Base-by-base conservation (phyloP, 2,888 invertebrate species). In the Thymelicus sylvestris region DNA sequence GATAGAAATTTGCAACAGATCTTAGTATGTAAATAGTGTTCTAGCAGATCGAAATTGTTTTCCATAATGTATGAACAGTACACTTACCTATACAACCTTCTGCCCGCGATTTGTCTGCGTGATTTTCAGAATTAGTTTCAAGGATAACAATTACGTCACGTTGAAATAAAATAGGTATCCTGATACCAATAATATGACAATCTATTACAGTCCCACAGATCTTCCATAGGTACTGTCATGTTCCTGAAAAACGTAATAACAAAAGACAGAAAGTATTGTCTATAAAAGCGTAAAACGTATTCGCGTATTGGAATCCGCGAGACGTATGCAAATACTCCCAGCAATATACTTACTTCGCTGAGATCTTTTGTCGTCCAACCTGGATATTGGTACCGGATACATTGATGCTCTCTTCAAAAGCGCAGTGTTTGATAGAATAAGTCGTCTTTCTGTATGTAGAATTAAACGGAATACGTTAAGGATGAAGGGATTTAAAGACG, bases 361-460 rank as follows among this genome's bases (percentile, higher is more conserved):
- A 38, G 31, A 47, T 38, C 47, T 38, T 50, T 62, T 62, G 61
- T 64, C 50, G 50, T 38, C n/a, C 13, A 57, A 57, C 31, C 57
- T 31, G 38, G 38, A 57, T 57, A 57, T 64, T 64, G 50, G 31
- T 50, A 64, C 38, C 31, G 63, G 63, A 50, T 50, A 64, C 63
- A 64, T 57, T 57, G 38, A 64, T 64, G 63, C 50, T 63, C 57
- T 57, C 31, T 63, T 38, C 63, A n/a, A 31, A 48, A 50, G 31
- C 31, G 63, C 38, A 41, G 47, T 64, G 15, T 64, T 64, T 50
- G 48, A 38, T 24, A 50, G 63, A 50, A 31, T 13, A 38, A 31
- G 57, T 2, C 31, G 31, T 31, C 4, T 31, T 57, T 57, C 7
- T 31, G 8, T 13, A 57, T 38, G 38, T 57, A 13, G 19, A 19